Conservation (phyloP, 2,797 vertebrate species). For the Enteromius trimaculatus region DNA sequence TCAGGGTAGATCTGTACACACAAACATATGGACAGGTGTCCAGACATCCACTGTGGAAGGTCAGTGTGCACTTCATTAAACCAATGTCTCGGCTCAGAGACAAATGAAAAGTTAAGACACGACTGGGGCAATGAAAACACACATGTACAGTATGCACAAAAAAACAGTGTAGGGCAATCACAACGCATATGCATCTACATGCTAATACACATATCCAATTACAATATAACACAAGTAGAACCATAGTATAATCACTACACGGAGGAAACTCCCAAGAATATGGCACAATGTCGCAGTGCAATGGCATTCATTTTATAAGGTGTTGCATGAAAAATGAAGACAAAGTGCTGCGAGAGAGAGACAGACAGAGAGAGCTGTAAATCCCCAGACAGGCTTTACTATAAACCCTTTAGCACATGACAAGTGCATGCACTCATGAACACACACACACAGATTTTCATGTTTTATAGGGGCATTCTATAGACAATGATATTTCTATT, state of each 20-base stretch:
- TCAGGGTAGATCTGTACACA: background rate
- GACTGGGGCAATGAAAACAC: background rate
- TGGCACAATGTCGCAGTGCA: background rate
- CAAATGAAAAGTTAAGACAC: constrained; percentile 14
- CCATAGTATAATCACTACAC: background rate
- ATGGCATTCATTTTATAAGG: background rate
- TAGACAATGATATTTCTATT: background rate
- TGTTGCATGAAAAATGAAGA: background rate
- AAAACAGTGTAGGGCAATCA: background rate
- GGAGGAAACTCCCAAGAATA: background rate
- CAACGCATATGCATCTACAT: background rate
- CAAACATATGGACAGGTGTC: constrained; percentile 7
- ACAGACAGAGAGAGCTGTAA: constrained; percentile 24
- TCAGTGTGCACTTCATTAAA: background rate
- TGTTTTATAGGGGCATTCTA: background rate
- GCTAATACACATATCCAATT: background rate
- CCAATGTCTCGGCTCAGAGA: background rate
- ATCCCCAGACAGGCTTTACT: constrained; percentile 52
- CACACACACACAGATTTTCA: background rate
- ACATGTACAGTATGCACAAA: background rate
- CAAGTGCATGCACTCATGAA: background rate
- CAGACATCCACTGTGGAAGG: constrained; percentile 23
- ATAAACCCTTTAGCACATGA: constrained; percentile 34
- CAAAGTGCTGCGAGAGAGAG: background rate
- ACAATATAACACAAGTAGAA: background rate